Percentiles rank a stretch among this genome's conserved stretches.
phyloP scores from a whole-genome alignment of 2,797 vertebrate species.

The Melanotaenia parkinsoni region DNA sequence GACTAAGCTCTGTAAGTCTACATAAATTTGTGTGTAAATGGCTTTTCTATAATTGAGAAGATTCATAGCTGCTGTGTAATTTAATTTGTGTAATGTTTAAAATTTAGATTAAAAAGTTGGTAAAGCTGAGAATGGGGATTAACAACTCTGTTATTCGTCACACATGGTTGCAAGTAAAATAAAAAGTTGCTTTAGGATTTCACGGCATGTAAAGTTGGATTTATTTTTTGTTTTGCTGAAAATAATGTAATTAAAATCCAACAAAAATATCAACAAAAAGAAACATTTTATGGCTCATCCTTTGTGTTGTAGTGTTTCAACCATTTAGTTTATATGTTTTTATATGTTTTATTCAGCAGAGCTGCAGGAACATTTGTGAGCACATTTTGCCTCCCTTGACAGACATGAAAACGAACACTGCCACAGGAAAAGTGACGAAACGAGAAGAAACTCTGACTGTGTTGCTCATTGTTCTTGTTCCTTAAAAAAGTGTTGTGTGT shows the following conservation, averaged over 20 bases:
- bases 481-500: conserved; percentile 36
- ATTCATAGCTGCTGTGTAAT: no score
- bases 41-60: no score
- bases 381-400: conserved; percentile 41
- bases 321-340: no score
- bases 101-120: no score
- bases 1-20: no score
- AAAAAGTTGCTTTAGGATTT: no score
- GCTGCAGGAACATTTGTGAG: conserved; percentile 11
- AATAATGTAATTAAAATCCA: not conserved
- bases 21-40: no score
- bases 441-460: conserved; percentile 53
- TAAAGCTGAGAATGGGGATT: no score
- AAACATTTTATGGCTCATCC: not conserved
- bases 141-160: no score
- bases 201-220: no score
- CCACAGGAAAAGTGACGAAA: conserved; percentile 72
- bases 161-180: no score
- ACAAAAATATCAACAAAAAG: not conserved
- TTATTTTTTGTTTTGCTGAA: not conserved
- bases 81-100: no score
- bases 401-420: conserved; percentile 32
- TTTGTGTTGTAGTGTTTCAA: not conserved
- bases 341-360: conserved; percentile 16
- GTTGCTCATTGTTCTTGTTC: conserved; percentile 52